Conservation (phyloP, 2,113 vertebrate species). For the Hippoglossus stenolepis region DNA sequence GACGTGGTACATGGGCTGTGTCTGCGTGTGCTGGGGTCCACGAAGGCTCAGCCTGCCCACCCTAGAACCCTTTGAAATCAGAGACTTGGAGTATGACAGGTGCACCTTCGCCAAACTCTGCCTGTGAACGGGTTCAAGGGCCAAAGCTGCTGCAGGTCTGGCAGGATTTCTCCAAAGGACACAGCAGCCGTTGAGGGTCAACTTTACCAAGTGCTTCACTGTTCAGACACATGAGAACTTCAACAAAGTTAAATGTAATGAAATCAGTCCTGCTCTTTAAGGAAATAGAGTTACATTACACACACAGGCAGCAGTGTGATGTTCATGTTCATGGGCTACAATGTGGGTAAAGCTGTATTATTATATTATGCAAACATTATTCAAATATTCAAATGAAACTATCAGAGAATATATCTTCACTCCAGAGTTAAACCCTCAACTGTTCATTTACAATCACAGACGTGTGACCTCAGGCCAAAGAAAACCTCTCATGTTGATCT, state of each 20-base stretch:
- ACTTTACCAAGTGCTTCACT: not conserved
- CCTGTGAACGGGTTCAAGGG: conserved; percentile 67
- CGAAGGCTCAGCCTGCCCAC: too few relatives aligned
- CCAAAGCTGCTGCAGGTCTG: conserved; percentile 65
- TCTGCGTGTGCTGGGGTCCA: conserved; percentile 72
- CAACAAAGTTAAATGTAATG: not conserved
- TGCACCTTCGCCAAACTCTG: conserved; percentile 73
- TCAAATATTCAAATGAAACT: not conserved
- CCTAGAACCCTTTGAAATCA: conserved; percentile 75
- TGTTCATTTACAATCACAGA: too few relatives aligned
- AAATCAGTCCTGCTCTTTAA: not conserved
- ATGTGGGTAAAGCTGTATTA: not conserved
- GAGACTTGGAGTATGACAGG: conserved; percentile 68
- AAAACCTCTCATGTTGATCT: not conserved
- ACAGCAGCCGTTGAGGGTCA: conserved; percentile 65
- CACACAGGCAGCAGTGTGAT: not conserved
- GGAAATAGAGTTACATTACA: conserved; percentile 26
- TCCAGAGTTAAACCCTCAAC: not conserved
- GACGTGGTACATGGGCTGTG: conserved; percentile 88
- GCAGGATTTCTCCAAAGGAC: conserved; percentile 72
- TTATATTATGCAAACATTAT: not conserved
- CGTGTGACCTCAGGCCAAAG: too few relatives aligned
- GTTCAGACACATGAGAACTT: not conserved
- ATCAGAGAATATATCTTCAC: too few relatives aligned
- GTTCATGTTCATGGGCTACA: not conserved